phyloP scores from a whole-genome alignment of 2,113 vertebrate genomes.

The Cyanocitta stelleri region DNA sequence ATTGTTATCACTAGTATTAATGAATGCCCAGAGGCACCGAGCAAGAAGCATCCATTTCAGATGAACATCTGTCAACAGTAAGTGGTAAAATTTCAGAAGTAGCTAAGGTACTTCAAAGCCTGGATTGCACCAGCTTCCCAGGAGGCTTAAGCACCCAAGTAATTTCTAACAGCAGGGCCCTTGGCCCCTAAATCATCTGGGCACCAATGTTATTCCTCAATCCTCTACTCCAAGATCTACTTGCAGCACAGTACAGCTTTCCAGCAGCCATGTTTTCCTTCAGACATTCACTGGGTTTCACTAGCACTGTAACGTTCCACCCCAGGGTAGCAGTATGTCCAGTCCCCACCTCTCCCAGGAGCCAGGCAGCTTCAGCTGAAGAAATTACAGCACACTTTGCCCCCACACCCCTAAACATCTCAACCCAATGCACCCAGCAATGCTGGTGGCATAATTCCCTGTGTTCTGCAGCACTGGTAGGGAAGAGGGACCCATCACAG shows the following conservation, averaged over 20 bases:
- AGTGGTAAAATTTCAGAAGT: conserved; percentile 26
- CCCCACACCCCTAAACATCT: background rate
- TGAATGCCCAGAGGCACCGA: conserved; percentile 15
- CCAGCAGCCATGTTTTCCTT: background rate
- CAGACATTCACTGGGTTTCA: background rate
- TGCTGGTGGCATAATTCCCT: background rate
- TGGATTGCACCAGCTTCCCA: background rate
- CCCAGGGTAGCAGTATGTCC: background rate
- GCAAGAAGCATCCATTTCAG: conserved; percentile 51
- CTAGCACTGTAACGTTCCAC: background rate
- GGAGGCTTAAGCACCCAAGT: background rate
- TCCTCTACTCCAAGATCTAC: background rate
- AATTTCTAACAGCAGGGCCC: background rate
- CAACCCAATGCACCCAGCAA: background rate
- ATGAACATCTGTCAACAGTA: conserved; percentile 40
- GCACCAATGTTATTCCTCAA: background rate
- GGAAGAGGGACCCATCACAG: background rate
- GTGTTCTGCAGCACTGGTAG: background rate
- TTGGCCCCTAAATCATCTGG: background rate
- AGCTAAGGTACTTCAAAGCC: background rate
- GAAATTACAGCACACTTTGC: background rate
- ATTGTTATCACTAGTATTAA: conserved; percentile 45
- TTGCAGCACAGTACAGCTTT: background rate
- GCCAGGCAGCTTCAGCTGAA: background rate
- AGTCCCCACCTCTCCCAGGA: background rate